Conservation (phyloP, 2,113 vertebrate genomes). For the Ochotona princeps region DNA sequence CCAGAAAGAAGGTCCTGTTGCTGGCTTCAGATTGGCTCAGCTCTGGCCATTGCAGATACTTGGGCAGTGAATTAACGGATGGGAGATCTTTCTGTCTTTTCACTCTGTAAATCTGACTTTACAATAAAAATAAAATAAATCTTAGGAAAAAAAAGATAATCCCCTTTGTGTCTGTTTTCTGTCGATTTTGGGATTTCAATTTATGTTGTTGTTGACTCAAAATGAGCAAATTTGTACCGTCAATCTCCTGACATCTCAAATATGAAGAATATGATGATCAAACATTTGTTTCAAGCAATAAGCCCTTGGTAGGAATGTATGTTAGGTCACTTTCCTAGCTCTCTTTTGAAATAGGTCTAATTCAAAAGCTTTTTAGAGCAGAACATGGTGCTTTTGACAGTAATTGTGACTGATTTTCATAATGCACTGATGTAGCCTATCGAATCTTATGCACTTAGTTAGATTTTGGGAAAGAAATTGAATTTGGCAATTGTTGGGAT, state of each 20-base stretch:
- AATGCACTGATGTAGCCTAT: slow-evolving; percentile 68
- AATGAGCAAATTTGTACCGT: slow-evolving; percentile 48
- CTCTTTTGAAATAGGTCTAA: slow-evolving; percentile 71
- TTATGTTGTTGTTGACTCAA: not conserved
- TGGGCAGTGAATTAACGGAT: no score
- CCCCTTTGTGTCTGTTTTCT: not conserved
- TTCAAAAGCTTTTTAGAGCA: slow-evolving; percentile 75
- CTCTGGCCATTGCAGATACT: no score
- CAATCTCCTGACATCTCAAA: not conserved
- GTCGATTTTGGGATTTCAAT: slow-evolving; percentile 28
- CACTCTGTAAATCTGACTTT: no score
- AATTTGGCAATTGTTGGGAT: slow-evolving; percentile 72
- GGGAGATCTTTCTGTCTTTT: no score
- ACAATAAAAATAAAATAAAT: no score
- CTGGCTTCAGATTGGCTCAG: no score
- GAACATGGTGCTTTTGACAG: slow-evolving; percentile 72
- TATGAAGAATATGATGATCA: not conserved
- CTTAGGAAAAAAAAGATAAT: not conserved
- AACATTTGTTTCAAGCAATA: slow-evolving; percentile 67
- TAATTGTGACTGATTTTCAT: slow-evolving; percentile 72
- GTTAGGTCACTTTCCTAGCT: slow-evolving; percentile 67
- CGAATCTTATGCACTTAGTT: slow-evolving; percentile 77
- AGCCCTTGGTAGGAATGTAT: not conserved
- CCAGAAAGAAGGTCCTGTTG: no score
- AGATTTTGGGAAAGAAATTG: slow-evolving; percentile 80